Evolutionary conservation across 2,888 invertebrate genomes (phyloP).

Genomic region (Peribatodes rhomboidaria): DNA sequence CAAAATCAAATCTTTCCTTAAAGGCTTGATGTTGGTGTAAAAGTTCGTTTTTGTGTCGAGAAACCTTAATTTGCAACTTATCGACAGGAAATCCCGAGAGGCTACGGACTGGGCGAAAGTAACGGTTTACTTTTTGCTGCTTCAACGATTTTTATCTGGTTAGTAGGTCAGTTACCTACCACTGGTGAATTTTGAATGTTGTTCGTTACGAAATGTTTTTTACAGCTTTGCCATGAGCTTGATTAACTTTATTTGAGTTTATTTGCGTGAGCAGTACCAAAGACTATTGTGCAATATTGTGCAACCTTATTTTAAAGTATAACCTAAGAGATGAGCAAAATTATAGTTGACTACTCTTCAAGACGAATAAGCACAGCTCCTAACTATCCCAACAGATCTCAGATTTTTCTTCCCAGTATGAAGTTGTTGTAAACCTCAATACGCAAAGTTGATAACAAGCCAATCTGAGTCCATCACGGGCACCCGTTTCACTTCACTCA

Average conservation of each 20-base stretch:
- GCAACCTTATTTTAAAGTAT: background rate
- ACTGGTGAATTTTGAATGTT: background rate
- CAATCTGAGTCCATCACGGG: conserved; percentile 48
- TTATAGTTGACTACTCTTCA: too few relatives aligned
- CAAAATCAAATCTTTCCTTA: background rate
- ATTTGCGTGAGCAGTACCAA: background rate
- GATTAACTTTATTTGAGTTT: background rate
- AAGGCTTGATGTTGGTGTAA: conserved; percentile 4
- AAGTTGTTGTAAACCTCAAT: conserved; percentile 45
- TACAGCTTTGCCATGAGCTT: background rate
- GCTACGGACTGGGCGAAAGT: conserved; percentile 12
- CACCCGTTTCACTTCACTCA: conserved; percentile 60
- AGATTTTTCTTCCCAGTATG: background rate
- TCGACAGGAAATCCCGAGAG: conserved; percentile 30
- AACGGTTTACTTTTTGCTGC: conserved; percentile 17
- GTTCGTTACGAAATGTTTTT: conserved; percentile 2
- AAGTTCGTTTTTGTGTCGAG: conserved; percentile 4
- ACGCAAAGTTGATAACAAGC: conserved; percentile 56
- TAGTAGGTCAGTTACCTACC: background rate
- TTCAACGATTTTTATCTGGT: conserved; percentile 1
- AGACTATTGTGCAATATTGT: background rate
- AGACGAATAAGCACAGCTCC: background rate
- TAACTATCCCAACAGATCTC: background rate
- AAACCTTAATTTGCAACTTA: conserved; percentile 31
- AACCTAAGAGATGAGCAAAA: too few relatives aligned